These are phyloP conservation scores for Amblyopsis rosae DNA, from an alignment of 2,113 vertebrate genomes.

Conservation along the genomic window DNA sequence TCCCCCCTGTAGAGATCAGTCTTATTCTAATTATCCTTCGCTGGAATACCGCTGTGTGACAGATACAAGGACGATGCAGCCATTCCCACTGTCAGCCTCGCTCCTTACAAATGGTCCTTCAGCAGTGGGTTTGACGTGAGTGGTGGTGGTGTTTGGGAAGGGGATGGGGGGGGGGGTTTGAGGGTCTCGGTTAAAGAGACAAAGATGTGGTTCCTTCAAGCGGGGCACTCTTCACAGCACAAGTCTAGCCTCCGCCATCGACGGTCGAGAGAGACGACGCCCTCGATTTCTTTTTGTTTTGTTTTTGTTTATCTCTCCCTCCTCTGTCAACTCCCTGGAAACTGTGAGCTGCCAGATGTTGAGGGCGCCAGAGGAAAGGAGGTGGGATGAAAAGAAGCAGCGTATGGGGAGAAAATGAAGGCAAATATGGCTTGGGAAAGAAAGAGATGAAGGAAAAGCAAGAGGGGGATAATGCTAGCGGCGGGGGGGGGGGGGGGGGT, in stretches of 20 bases:
- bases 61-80: slow-evolving; percentile 71
- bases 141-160: neutral
- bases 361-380: slow-evolving; percentile 43
- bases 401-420: slow-evolving; percentile 29
- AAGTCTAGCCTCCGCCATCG: slow-evolving; percentile 25
- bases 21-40: slow-evolving; percentile 69
- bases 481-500: slow-evolving; percentile 41
- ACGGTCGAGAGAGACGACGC: slow-evolving; percentile 3
- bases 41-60: slow-evolving; percentile 53
- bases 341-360: slow-evolving; percentile 63
- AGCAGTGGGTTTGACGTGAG: slow-evolving; percentile 12
- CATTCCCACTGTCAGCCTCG: slow-evolving; percentile 61
- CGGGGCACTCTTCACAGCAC: neutral
- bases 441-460: slow-evolving; percentile 47
- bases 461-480: slow-evolving; percentile 59
- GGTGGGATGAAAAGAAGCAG: slow-evolving; percentile 17
- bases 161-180: neutral
- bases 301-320: slow-evolving; percentile 8
- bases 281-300: neutral
- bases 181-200: no score
- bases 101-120: slow-evolving; percentile 57
- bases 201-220: no score
- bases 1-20: slow-evolving; percentile 49
- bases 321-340: slow-evolving; percentile 54
- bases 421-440: slow-evolving; percentile 41